Conservation (phyloP, 1,140 invertebrate genomes). For the Megathymus violae region DNA sequence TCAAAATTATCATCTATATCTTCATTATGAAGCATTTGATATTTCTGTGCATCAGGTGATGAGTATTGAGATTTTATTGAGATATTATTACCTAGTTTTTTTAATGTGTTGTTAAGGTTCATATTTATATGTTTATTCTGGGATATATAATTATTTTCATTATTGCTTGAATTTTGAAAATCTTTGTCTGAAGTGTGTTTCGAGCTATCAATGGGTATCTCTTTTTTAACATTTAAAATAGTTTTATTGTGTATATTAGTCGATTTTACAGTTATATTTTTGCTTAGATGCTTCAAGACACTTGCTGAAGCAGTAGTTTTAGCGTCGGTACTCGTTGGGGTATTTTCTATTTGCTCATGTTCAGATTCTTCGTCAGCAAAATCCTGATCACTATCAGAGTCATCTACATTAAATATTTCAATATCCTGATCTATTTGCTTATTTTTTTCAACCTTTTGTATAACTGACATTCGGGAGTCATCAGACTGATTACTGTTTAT, state of each 20-base stretch:
- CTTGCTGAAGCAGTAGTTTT: slow-evolving; percentile 30
- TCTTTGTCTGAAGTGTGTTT: slow-evolving; percentile 4
- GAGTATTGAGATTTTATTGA: slow-evolving; percentile 60
- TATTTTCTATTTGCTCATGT: background rate
- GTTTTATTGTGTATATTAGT: slow-evolving; percentile 13
- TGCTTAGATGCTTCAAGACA: slow-evolving; percentile 48
- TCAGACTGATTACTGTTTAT: slow-evolving; percentile 13
- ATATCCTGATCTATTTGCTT: slow-evolving; percentile 53
- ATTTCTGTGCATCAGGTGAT: slow-evolving; percentile 36
- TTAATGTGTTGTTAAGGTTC: slow-evolving; percentile 59
- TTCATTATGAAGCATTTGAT: slow-evolving; percentile 36
- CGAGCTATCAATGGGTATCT: slow-evolving; percentile 1
- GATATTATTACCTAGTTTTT: slow-evolving; percentile 62
- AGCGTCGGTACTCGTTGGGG: slow-evolving; percentile 12
- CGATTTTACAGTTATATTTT: slow-evolving; percentile 58
- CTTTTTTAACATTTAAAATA: slow-evolving; percentile 19
- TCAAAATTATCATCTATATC: slow-evolving; percentile 42
- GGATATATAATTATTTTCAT: slow-evolving; percentile 14
- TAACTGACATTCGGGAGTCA: slow-evolving; percentile 7
- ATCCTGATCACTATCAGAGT: slow-evolving; percentile 66
- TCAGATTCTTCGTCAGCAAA: slow-evolving; percentile 29
- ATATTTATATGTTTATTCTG: slow-evolving; percentile 50
- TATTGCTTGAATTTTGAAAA: slow-evolving; percentile 1
- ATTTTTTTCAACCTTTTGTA: slow-evolving; percentile 33
- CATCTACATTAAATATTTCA: slow-evolving; percentile 74